A percentile compares a stretch with the other conserved stretches of the same genome.
phyloP scores from a whole-genome alignment of 2,888 invertebrate species.

The Geophilus truncorum region DNA sequence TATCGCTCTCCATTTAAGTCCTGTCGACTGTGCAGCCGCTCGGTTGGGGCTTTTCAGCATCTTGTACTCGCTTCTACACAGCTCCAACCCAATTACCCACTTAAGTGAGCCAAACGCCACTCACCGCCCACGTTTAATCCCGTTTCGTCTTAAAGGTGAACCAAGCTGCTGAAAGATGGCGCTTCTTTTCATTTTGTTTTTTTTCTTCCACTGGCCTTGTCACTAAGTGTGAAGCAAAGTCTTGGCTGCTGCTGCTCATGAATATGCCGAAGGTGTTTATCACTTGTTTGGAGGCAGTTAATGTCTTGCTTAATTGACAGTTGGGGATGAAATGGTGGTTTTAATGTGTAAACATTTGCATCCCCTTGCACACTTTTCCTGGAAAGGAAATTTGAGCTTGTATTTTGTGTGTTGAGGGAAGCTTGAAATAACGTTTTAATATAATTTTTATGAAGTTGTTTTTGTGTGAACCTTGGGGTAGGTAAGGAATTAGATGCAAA shows the following conservation, averaged over 20 bases:
- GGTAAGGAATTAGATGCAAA: background rate
- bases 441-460: too few species aligned
- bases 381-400: too few species aligned
- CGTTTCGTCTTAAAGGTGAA: too few species aligned
- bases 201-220: too few species aligned
- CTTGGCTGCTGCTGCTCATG: background rate
- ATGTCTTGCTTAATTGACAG: background rate
- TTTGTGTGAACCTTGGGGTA: too few species aligned
- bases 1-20: background rate
- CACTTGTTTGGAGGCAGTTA: background rate
- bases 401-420: too few species aligned
- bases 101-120: background rate
- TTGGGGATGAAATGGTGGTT: too few species aligned
- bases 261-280: too few species aligned
- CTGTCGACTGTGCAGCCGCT: background rate
- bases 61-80: background rate
- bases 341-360: too few species aligned
- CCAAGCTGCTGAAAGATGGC: background rate
- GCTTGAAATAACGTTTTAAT: too few species aligned
- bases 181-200: background rate
- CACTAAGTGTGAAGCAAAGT: too few species aligned
- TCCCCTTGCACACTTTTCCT: too few species aligned
- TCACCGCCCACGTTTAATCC: background rate
- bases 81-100: background rate
- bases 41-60: background rate